Percentiles rank a stretch among this genome's conserved stretches.
phyloP scores from a whole-genome alignment of 2,113 vertebrate species.

The Takifugu flavidus region DNA sequence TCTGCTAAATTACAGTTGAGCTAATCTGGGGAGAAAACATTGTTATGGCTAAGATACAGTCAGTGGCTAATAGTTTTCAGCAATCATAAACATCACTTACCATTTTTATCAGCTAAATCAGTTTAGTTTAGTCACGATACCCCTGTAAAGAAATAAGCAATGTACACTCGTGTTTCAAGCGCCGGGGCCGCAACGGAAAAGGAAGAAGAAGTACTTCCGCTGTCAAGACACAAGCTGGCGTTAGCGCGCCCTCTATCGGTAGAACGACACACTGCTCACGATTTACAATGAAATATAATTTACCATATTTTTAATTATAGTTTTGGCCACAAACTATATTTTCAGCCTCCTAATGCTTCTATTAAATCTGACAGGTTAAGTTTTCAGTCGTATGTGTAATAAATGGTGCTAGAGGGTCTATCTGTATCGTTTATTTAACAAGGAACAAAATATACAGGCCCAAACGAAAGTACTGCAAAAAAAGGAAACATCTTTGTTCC shows the following conservation, averaged over 20 bases:
- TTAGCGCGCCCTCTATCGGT: background rate
- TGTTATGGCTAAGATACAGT: accelerated
- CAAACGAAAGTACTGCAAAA: conserved; percentile 59
- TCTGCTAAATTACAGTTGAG: background rate
- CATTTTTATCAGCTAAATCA: conserved; percentile 30
- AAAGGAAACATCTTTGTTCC: conserved; percentile 68
- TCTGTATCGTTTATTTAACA: conserved; percentile 61
- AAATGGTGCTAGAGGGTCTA: too few species aligned
- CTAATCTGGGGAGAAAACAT: accelerated
- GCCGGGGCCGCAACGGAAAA: conserved; percentile 44
- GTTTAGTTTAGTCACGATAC: background rate
- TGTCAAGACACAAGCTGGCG: background rate
- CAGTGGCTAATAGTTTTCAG: accelerated
- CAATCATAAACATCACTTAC: conserved; percentile 24
- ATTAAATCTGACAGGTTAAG: background rate
- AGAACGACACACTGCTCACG: background rate
- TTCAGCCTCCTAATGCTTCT: background rate
- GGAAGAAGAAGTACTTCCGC: conserved; percentile 18
- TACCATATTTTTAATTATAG: too few species aligned
- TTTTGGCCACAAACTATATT: background rate
- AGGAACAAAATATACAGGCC: conserved; percentile 52
- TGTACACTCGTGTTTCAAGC: conserved; percentile 51
- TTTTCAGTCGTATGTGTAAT: background rate
- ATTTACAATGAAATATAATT: too few species aligned
- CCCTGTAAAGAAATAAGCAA: conserved; percentile 17